These are phyloP conservation scores for Lepus oiostolus DNA, from an alignment of 2,797 vertebrate species.

Conservation along the genomic window DNA sequence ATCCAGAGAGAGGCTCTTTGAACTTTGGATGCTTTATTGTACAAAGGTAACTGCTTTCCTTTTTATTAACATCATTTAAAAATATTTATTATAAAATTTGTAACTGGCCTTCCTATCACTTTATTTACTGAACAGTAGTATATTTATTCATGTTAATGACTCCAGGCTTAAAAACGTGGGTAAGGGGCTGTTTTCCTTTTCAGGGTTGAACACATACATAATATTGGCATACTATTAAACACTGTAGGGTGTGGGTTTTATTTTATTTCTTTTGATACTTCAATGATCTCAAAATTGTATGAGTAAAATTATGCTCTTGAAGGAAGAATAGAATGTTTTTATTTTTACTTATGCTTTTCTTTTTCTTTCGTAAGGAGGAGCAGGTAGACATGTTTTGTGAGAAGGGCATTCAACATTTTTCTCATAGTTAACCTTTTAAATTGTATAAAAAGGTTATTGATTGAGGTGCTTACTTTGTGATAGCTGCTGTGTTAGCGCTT, in stretches of 20 bases:
- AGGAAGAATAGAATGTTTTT: constrained; percentile 56
- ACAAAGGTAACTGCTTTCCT: constrained; percentile 92
- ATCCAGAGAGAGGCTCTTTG: constrained; percentile 97
- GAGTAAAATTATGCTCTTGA: constrained; percentile 14
- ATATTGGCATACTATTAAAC: constrained; percentile 43
- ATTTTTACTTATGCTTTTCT: constrained; percentile 50
- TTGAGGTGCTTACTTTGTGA: background rate
- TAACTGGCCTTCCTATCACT: background rate
- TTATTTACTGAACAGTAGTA: constrained; percentile 2
- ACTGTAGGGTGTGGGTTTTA: background rate
- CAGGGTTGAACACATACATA: background rate
- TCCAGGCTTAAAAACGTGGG: constrained; percentile 28
- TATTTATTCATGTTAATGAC: constrained; percentile 40
- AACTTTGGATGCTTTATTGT: constrained; percentile 99
- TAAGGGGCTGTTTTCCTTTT: constrained; percentile 18
- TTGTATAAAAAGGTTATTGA: background rate
- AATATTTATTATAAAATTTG: constrained; percentile 51
- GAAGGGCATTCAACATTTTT: constrained; percentile 53
- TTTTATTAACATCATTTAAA: constrained; percentile 67
- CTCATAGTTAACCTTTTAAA: constrained; percentile 39
- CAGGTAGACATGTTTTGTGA: background rate
- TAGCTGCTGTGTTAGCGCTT: background rate
- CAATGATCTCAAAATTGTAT: constrained; percentile 32
- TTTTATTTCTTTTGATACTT: constrained; percentile 22
- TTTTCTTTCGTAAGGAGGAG: background rate